phyloP scores from a whole-genome alignment of 2,113 vertebrate species.

The Petaurus breviceps region DNA sequence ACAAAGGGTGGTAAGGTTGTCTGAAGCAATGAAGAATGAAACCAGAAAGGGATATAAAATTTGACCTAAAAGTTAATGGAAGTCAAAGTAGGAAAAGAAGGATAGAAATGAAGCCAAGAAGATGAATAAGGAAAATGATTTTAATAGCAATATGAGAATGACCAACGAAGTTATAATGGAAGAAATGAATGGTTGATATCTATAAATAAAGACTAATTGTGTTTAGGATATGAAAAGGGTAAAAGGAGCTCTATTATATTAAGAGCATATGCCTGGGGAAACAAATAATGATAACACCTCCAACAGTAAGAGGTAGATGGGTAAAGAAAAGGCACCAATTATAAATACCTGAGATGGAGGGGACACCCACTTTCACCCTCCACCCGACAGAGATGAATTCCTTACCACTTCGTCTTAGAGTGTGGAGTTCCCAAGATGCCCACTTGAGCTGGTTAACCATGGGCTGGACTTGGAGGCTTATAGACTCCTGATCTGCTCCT shows the following conservation, averaged over 20 bases:
- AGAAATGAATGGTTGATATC: neutral
- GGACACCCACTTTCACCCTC: neutral
- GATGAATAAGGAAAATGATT: neutral
- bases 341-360: neutral
- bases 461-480: neutral
- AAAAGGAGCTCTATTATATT: neutral
- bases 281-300: neutral
- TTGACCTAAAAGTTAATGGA: neutral
- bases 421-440: neutral
- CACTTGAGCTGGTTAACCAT: slow-evolving; percentile 7
- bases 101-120: neutral
- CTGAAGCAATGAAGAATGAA: neutral
- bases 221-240: slow-evolving; percentile 17
- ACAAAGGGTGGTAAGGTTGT: neutral
- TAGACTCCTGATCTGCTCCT: slow-evolving; percentile 9
- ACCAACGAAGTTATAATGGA: neutral
- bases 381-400: neutral
- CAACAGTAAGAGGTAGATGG: neutral
- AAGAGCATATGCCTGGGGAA: neutral
- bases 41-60: neutral
- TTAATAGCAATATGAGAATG: neutral
- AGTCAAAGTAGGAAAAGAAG: neutral
- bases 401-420: slow-evolving; percentile 41
- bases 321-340: neutral
- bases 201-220: slow-evolving; percentile 35